Percentiles rank a stretch among this genome's conserved stretches.
Conservation (phyloP, 2,797 vertebrate genomes). For the Acrossocheilus wenchowensis region DNA sequence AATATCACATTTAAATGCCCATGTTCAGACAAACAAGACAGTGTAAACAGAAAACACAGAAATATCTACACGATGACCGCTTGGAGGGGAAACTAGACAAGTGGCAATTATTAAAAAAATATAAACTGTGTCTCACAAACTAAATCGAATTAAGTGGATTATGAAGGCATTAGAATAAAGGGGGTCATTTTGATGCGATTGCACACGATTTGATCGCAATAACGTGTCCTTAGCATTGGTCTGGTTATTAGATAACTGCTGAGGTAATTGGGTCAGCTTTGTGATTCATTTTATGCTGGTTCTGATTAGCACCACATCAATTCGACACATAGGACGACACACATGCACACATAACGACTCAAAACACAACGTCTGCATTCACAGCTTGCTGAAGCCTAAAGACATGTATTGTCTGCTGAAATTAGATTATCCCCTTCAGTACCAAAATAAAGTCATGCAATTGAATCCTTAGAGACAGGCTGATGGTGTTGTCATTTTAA, state of each 20-base stretch:
- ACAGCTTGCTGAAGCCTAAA: slow-evolving; percentile 28
- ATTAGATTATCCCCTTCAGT: slow-evolving; percentile 49
- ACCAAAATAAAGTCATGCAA: slow-evolving; percentile 50
- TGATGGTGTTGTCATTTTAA: slow-evolving; percentile 28
- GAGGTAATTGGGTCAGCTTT: slow-evolving; percentile 26
- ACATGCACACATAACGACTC: slow-evolving; percentile 16
- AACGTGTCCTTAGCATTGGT: slow-evolving; percentile 4
- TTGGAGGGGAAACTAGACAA: slow-evolving; percentile 36
- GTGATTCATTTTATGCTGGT: slow-evolving; percentile 15
- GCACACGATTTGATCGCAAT: neutral
- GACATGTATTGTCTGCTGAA: slow-evolving; percentile 46
- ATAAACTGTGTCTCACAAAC: slow-evolving; percentile 10
- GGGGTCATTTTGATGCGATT: slow-evolving; percentile 6
- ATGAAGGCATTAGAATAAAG: neutral
- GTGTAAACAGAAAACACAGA: slow-evolving; percentile 39
- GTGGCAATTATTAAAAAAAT: slow-evolving; percentile 8
- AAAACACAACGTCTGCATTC: slow-evolving; percentile 52
- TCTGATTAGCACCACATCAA: neutral
- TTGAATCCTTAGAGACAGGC: slow-evolving; percentile 35
- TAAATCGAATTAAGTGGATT: slow-evolving; percentile 25
- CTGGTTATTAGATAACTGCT: slow-evolving; percentile 38
- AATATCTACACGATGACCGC: slow-evolving; percentile 15
- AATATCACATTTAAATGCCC: slow-evolving; percentile 45
- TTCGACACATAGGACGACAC: neutral
- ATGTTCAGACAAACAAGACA: slow-evolving; percentile 49